Evolutionary conservation across 1,140 invertebrate genomes (phyloP), one percentile per base, ranked within the genome.

Genomic region (Bombus vancouverensis): DNA sequence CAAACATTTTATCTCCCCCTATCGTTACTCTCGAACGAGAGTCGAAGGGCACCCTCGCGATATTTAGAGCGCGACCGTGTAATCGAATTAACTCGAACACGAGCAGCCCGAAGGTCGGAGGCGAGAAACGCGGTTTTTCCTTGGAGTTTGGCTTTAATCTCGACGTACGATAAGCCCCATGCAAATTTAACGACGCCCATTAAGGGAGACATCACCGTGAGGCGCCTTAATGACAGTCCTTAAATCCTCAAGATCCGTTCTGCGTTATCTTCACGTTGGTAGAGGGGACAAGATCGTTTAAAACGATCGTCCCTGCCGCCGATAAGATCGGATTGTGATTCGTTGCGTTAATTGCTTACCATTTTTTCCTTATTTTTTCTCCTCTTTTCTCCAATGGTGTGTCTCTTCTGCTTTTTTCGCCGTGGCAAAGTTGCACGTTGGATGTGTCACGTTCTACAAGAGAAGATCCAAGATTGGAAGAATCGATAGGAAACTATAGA

Each of bases 131-230:
- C 42, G 59, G 74, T 85, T 85, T 85, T 81, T 74, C 84, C 84
- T 3, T 28, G 28, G n/a, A 34, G 44, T 42, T 78, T 25, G n/a
- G 47, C 32, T 53, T 70, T 68, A 81, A 85, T 81, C 78, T 81
- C 22, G 10, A 9, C 62, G 39, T 37, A 10, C 70, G 81, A 87
- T 87, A 87, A 87, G 37, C 32, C 28, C 70, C 68, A 87, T 85
- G 75, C 82, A 87, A 78, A 79, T 78, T 85, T 79, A 87, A 87
- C 82, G 86, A 84, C 57, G 12, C 25, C 74, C 66, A 83, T 87
- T 87, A 87, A 87, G 75, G 86, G 75, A 87, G 86, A 84, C 86
- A 87, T 87, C 86, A 84, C 75, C 68, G 39, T 3, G 15, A 74
- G 73, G 75, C 82, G 84, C 79, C 79, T 81, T 85, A 85, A 85